Evolutionary conservation across 2,888 invertebrate genomes (phyloP), one percentile per base, ranked within the genome.

Genomic region (Cephus rjabovi): DNA sequence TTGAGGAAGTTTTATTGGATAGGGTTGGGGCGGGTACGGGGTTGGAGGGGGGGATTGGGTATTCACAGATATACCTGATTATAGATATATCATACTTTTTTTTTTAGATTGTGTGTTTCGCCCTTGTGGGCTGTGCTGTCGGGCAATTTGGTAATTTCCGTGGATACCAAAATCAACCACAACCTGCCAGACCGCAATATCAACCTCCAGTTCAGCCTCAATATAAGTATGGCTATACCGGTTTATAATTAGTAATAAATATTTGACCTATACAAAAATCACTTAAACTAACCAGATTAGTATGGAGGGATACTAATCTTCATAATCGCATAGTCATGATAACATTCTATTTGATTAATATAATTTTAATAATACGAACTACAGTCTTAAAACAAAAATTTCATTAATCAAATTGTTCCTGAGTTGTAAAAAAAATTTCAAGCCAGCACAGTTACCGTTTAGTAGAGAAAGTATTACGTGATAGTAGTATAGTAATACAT

Each of bases 101-200:
- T 35, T 89, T 88, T 75, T 87, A 90, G 90, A 87, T 90, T 79
- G 81, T 89, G 78, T 77, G 86, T 34, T 81, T 87, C 73, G 85
- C 86, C 78, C 76, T 89, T 37, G 79, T 88, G 35, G 87, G 87
- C 83, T 88, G 86, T 80, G 86, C 88, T n/a, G 77, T 83, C 12
- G 90, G 85, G 37, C 90, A 90, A 76, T 89, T 82, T 40, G 87
- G 88, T 73, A 79, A 80, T 70, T 86, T 74, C 74, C 86, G 86
- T 1, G 87, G 87, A 37, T 88, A 86, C 74, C 71, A 15, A 15
- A 84, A 84, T 30, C 75, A 40, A 56, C 84, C 84, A 23, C 6
- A 86, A 82, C 56, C 77, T 86, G 76, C 85, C 69, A 83, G 81
- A 79, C 89, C 89, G 4, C 81, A 75, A 31, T 85, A 81, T 37